phyloP scores from a whole-genome alignment of 2,888 invertebrate species.

The Yponomeuta sedellus region DNA sequence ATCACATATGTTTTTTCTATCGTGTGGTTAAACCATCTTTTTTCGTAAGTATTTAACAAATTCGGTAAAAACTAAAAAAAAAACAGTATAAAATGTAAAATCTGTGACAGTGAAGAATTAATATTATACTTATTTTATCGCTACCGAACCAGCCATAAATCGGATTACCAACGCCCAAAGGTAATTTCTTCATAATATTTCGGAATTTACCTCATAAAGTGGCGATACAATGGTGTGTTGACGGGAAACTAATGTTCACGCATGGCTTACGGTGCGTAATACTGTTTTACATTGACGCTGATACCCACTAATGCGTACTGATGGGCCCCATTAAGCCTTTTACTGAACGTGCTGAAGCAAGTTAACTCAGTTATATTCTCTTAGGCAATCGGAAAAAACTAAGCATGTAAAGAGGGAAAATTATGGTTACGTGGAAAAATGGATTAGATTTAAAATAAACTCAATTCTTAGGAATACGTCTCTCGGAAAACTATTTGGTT shows the following conservation, averaged over 20 bases:
- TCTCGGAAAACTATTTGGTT: too few relatives aligned
- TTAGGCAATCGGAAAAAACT: too few relatives aligned
- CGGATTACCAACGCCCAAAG: not conserved
- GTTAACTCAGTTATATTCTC: not conserved
- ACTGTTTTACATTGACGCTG: constrained; percentile 6
- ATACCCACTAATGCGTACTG: constrained; percentile 46
- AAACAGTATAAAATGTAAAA: too few relatives aligned
- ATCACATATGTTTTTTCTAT: too few relatives aligned
- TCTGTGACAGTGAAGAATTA: too few relatives aligned
- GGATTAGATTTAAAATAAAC: too few relatives aligned
- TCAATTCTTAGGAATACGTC: too few relatives aligned
- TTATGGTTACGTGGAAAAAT: too few relatives aligned
- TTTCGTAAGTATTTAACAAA: too few relatives aligned
- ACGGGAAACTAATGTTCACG: constrained; percentile 7
- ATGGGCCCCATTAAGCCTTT: constrained; percentile 29
- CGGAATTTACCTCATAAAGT: not conserved
- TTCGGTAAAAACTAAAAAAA: too few relatives aligned
- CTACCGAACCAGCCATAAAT: not conserved
- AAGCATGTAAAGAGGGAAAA: too few relatives aligned
- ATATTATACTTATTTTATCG: not conserved
- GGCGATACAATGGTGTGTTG: constrained; percentile 6
- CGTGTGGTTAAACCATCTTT: too few relatives aligned
- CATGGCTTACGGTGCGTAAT: constrained; percentile 8
- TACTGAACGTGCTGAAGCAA: not conserved
- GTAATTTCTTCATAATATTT: constrained; percentile 1